Conservation (phyloP, 1,140 invertebrate genomes). For the Drosophila subpulchrella region DNA sequence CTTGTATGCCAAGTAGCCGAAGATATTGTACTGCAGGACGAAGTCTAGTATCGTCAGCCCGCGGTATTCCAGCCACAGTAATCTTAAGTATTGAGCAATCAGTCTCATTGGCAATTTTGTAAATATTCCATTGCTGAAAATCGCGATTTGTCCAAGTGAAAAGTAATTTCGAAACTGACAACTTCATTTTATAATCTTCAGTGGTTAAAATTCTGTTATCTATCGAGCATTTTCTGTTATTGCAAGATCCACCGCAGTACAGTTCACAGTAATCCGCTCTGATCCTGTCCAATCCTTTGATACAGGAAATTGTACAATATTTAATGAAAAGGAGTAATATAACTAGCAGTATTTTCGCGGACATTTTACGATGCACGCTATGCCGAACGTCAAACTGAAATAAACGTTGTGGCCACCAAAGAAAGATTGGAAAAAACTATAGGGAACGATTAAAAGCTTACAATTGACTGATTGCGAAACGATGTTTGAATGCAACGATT, state of each 20-base stretch:
- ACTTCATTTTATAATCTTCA: slow-evolving; percentile 2
- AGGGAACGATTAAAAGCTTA: not conserved
- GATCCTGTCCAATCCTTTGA: not conserved
- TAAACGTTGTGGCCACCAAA: not conserved
- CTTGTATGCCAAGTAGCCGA: not conserved
- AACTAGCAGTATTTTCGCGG: not conserved
- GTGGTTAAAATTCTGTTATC: not conserved
- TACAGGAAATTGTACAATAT: not conserved
- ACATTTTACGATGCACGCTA: not conserved
- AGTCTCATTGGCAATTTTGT: not conserved
- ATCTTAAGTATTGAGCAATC: not conserved
- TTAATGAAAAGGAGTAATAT: not conserved
- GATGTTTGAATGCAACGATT: no score
- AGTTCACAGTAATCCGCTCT: slow-evolving; percentile 20
- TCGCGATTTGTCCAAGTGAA: not conserved
- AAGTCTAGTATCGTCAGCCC: slow-evolving; percentile 3
- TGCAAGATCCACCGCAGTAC: slow-evolving; percentile 4
- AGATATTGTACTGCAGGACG: not conserved
- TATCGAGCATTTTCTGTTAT: not conserved
- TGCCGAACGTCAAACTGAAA: not conserved
- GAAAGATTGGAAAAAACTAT: no score
- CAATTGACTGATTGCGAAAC: not conserved
- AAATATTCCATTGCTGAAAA: slow-evolving; percentile 10
- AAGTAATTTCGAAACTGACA: not conserved
- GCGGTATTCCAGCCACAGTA: not conserved